Conservation (phyloP, 2,797 vertebrate genomes). For the Gymnoscopelus microlampas region DNA sequence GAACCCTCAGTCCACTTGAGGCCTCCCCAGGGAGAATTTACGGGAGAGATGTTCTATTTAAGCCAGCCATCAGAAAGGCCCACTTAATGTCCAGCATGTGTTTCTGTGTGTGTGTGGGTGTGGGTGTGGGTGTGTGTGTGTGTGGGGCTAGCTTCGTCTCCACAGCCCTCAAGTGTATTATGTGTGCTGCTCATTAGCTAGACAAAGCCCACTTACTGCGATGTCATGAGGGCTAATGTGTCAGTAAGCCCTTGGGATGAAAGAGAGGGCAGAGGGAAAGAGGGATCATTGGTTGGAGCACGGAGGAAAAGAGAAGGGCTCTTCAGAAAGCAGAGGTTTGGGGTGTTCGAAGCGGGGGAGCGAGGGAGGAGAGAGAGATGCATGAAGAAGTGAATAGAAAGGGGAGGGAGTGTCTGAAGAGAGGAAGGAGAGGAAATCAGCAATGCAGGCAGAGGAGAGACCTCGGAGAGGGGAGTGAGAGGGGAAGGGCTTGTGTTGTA, state of each 20-base stretch:
- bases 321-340: constrained; percentile 9
- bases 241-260: constrained; percentile 56
- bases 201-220: constrained; percentile 64
- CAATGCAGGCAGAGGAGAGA: neutral
- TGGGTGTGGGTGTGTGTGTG: constrained; percentile 20
- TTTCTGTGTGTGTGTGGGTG: constrained; percentile 42
- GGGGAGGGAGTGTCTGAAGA: neutral
- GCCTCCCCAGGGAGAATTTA: constrained; percentile 47
- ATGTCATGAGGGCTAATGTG: constrained; percentile 63
- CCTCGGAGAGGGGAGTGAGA: neutral
- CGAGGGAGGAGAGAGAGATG: constrained; percentile 16
- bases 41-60: constrained; percentile 44
- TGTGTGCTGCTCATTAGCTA: constrained; percentile 69
- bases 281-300: constrained; percentile 16
- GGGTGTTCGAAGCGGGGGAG: constrained; percentile 11
- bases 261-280: constrained; percentile 21
- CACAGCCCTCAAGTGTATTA: constrained; percentile 59
- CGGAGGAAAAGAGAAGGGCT: constrained; percentile 23
- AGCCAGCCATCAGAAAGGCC: constrained; percentile 42
- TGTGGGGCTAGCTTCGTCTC: constrained; percentile 37
- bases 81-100: constrained; percentile 31
- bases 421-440: neutral
- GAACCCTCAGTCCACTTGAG: constrained; percentile 56
- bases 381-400: neutral
- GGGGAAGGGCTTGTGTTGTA: neutral